phyloP scores from a whole-genome alignment of 2,888 invertebrate species.

The Callosobruchus maculatus region DNA sequence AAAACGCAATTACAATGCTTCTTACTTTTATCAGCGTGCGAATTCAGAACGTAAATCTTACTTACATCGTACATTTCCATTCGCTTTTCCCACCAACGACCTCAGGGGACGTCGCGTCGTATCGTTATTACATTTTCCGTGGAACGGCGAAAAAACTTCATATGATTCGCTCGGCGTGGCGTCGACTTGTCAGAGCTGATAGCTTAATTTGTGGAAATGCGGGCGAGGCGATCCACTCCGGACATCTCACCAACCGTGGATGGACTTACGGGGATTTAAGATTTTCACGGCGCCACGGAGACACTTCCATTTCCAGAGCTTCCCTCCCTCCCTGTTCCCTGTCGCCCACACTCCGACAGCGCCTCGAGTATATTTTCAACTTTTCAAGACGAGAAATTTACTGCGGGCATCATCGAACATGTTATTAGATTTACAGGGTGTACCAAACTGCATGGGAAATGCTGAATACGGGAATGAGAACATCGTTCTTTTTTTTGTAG shows the following conservation, averaged over 20 bases:
- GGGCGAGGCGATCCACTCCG: neutral
- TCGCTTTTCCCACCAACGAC: neutral
- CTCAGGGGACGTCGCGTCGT: neutral
- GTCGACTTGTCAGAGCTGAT: neutral
- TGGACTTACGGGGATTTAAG: neutral
- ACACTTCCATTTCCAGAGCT: neutral
- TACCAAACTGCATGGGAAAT: too few relatives aligned
- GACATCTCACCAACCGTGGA: neutral
- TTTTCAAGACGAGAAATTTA: neutral
- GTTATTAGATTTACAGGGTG: too few relatives aligned
- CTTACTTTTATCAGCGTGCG: too few relatives aligned
- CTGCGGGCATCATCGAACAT: neutral
- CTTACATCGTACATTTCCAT: neutral
- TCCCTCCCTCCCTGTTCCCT: neutral
- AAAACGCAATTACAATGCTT: too few relatives aligned
- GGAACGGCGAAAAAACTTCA: neutral
- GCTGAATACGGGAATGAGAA: too few relatives aligned
- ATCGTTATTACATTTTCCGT: neutral
- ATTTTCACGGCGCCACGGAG: neutral
- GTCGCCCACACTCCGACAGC: neutral
- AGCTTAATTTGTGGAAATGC: neutral
- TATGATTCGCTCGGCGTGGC: neutral
- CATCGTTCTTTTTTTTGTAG: too few relatives aligned
- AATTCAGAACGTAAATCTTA: too few relatives aligned
- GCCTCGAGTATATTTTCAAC: neutral